Evolutionary conservation across 2,797 vertebrate species (phyloP).

Genomic region (Corythornis leucogaster): DNA sequence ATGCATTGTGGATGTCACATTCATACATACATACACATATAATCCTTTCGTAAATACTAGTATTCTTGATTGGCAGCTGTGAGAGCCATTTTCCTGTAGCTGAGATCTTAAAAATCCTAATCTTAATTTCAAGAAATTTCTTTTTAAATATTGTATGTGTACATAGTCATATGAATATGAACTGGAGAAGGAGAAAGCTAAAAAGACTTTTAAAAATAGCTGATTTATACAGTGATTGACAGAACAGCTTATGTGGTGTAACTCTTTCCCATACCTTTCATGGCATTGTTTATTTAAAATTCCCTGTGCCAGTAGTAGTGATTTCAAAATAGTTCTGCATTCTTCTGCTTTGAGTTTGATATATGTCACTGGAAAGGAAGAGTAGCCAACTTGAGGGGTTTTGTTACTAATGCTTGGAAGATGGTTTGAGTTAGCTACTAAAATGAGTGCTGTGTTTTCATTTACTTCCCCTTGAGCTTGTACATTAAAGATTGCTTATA

Average conservation of each 20-base stretch:
- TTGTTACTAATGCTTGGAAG: background rate
- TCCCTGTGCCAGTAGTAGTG: fast-evolving
- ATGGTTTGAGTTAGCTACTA: background rate
- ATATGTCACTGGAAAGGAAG: background rate
- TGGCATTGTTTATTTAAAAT: background rate
- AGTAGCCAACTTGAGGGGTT: fast-evolving
- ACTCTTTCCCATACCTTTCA: background rate
- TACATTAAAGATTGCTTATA: background rate
- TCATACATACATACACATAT: background rate
- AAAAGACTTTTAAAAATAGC: background rate
- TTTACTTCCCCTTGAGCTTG: background rate
- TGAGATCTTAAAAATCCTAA: background rate
- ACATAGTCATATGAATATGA: background rate
- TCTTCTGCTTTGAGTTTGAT: background rate
- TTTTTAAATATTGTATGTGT: fast-evolving
- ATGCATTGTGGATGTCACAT: background rate
- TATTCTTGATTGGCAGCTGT: background rate
- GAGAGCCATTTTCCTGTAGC: background rate
- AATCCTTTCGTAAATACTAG: background rate
- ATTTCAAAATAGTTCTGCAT: background rate
- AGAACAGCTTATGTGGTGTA: background rate
- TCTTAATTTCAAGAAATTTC: background rate
- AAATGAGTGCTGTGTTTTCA: background rate
- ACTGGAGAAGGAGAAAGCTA: background rate
- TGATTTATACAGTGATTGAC: background rate